Conservation (phyloP, 2,888 invertebrate genomes). For the Rhagophthalmus giganteus region DNA sequence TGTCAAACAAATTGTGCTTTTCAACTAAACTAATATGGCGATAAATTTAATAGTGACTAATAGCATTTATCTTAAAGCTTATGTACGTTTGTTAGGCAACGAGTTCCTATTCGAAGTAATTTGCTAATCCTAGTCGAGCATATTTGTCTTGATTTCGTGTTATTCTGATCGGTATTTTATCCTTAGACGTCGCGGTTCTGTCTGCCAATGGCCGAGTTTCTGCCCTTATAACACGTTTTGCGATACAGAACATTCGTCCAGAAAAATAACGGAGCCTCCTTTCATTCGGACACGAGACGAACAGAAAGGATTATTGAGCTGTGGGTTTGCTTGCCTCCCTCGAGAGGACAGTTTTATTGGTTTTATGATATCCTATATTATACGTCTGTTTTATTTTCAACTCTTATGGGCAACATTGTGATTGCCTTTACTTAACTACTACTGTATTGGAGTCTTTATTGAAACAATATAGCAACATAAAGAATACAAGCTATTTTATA, state of each 20-base stretch:
- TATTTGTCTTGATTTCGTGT: conserved; percentile 15
- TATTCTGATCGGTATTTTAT: conserved; percentile 7
- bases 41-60: conserved; percentile 22
- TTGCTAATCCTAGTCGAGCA: conserved; percentile 18
- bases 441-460: conserved; percentile 35
- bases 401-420: conserved; percentile 36
- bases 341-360: conserved; percentile 38
- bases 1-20: neutral
- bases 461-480: conserved; percentile 35
- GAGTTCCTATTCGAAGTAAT: conserved; percentile 19
- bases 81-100: conserved; percentile 17
- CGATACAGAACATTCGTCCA: conserved; percentile 25
- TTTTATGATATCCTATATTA: conserved; percentile 39
- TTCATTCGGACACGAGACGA: conserved; percentile 3
- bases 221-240: conserved; percentile 29
- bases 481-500: conserved; percentile 30
- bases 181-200: conserved; percentile 16
- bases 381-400: conserved; percentile 39
- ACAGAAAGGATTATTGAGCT: conserved; percentile 16
- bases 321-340: conserved; percentile 20
- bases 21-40: conserved; percentile 10
- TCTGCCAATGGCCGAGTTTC: conserved; percentile 24
- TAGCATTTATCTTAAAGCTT: conserved; percentile 17
- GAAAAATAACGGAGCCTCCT: conserved; percentile 8
- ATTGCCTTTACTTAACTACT: conserved; percentile 36